Percentiles rank a stretch among this genome's conserved stretches.
These are phyloP conservation scores for Tetragonula clypearis DNA, from an alignment of 1,140 invertebrate species.

Conservation along the genomic window DNA sequence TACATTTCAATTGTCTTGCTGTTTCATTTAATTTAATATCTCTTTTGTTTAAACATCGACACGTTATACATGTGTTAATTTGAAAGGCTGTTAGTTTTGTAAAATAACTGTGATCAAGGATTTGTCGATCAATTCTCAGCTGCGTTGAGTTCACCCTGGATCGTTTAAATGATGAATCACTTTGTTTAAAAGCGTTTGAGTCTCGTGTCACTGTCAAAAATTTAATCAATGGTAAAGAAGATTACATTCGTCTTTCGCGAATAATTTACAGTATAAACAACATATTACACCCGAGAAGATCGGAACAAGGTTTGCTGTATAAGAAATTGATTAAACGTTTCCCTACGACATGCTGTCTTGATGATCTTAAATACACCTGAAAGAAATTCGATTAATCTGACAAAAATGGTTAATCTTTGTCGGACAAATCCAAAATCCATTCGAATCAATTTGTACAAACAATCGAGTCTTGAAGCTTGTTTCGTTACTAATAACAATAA, in stretches of 20 bases:
- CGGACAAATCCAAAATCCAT: too few species aligned
- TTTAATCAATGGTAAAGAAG: background rate
- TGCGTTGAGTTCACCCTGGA: background rate
- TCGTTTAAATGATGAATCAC: too few species aligned
- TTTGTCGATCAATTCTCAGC: background rate
- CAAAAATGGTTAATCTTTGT: too few species aligned
- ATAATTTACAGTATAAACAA: background rate
- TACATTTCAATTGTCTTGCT: background rate
- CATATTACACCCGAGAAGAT: background rate
- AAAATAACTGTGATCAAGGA: background rate
- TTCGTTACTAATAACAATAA: too few species aligned
- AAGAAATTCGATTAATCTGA: too few species aligned
- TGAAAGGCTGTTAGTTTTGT: background rate
- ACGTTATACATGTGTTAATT: background rate
- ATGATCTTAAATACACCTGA: background rate
- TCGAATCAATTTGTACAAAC: too few species aligned
- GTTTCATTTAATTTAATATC: background rate
- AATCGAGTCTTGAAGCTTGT: too few species aligned
- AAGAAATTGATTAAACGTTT: conserved; percentile 8
- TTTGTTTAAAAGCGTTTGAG: too few species aligned
- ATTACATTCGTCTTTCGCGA: background rate
- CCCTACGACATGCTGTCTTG: background rate
- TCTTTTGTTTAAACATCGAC: background rate
- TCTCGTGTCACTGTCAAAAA: too few species aligned
- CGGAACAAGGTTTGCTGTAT: background rate